Evolutionary conservation across 2,888 invertebrate species (phyloP), one percentile per base, ranked within the genome.

Genomic region (Chloroclysta siterata): DNA sequence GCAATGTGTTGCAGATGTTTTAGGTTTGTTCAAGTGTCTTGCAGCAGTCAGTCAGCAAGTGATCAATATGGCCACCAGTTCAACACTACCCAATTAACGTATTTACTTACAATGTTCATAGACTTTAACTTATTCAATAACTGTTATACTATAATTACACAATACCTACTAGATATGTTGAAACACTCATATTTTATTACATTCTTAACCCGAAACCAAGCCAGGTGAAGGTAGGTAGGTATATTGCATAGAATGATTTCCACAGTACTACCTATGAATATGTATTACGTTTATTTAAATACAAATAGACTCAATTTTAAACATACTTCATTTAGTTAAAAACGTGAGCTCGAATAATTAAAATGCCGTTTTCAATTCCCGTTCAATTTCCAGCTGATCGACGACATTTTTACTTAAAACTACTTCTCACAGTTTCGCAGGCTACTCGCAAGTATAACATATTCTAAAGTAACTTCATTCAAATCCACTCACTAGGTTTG

Each of bases 251-350:
- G 29, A 53, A 42, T 44, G 28, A 28, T n/a, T 42, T 44, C 42
- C 53, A 44, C 29, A 11, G 10, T 28, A 28, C 22, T n/a, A n/a
- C n/a, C 42, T 36, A 47, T 47, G 47, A 50, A 29, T 46, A 54
- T 54, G 29, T 44, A 54, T 54, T 54, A 53, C n/a, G 15, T 54
- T 29, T 56, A 53, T 57, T 53, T 60, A 53, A 54, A 69, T 69
- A 65, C 50, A 17, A 65, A 65, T 66, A 62, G 63, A 65, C 62
- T 66, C 58, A 53, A 54, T 56, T 33, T 48, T 22, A 13, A 46
- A 54, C 33, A 61, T 42, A 50, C 33, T 54, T 44, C 11, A 55
- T 52, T 53, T 53, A 22, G 14, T 10, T 33, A 54, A 28, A 54
- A 29, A 60, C 42, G 54, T 33, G 48, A 55, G 41, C 46, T 36